phyloP scores from a whole-genome alignment of 2,113 vertebrate species.

The Bubo scandiacus region DNA sequence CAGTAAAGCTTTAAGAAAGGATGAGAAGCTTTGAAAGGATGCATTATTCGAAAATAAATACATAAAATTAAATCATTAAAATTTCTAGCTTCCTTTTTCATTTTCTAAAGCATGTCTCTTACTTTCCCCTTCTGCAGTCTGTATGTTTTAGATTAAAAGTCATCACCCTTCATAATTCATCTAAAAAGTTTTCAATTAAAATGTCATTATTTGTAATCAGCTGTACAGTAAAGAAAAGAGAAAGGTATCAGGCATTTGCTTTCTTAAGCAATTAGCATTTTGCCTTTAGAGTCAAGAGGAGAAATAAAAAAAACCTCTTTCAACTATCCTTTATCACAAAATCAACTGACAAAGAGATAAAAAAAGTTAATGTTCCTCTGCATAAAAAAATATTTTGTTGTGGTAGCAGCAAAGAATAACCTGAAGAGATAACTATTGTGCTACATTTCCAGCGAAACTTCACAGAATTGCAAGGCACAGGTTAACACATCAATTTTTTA shows the following conservation, averaged over 20 bases:
- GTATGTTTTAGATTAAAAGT: neutral
- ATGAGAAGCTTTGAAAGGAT: neutral
- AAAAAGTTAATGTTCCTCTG: no score
- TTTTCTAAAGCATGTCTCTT: neutral
- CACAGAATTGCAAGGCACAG: neutral
- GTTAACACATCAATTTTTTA: neutral
- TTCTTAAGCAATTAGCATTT: neutral
- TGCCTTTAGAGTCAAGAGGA: neutral
- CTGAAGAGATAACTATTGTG: neutral
- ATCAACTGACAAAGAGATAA: neutral
- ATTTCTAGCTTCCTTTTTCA: neutral
- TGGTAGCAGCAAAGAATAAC: neutral
- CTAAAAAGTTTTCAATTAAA: neutral
- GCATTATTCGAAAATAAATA: neutral
- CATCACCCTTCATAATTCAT: neutral
- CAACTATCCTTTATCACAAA: neutral
- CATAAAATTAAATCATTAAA: neutral
- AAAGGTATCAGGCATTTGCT: neutral
- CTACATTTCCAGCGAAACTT: neutral
- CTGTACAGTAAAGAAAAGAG: neutral
- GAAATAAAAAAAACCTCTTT: neutral
- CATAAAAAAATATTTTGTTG: neutral
- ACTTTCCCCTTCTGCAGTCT: neutral
- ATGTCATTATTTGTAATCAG: neutral
- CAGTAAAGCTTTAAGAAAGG: neutral